Conservation (phyloP, 92 coral and sea anemone species). For the Chrysogorgia sp. region DNA sequence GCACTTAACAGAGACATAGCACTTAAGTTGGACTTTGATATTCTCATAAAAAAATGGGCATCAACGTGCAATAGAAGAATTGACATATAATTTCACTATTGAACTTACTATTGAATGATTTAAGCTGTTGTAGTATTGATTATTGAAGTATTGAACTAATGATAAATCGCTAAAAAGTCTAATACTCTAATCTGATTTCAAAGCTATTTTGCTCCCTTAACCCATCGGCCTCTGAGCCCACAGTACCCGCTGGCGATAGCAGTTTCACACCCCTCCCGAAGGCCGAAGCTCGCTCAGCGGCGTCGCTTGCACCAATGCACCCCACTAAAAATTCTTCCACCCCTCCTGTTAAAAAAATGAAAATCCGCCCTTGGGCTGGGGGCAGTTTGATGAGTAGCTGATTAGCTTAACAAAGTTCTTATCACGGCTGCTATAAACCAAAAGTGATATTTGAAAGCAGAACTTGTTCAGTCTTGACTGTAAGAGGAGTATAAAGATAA, state of each 20-base stretch:
- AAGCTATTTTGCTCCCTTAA: background rate
- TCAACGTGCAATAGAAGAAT: slow-evolving; percentile 16
- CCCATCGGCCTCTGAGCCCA: too few relatives aligned
- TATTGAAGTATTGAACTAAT: too few relatives aligned
- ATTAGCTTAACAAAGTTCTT: too few relatives aligned
- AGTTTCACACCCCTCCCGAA: background rate
- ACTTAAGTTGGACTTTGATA: slow-evolving; percentile 8
- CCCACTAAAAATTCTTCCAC: slow-evolving; percentile 8
- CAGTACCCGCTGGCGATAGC: slow-evolving; percentile 3
- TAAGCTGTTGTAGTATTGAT: background rate
- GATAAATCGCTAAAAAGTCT: slow-evolving; percentile 10
- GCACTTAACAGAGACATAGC: slow-evolving; percentile 32
- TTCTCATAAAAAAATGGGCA: slow-evolving; percentile 3
- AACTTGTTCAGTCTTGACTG: too few relatives aligned
- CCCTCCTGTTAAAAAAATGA: slow-evolving; percentile 28
- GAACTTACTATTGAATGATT: too few relatives aligned
- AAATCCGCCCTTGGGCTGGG: slow-evolving; percentile 28
- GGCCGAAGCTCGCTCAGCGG: background rate
- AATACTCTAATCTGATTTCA: slow-evolving; percentile 2
- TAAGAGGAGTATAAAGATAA: too few relatives aligned
- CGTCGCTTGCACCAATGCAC: background rate
- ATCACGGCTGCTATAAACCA: too few relatives aligned
- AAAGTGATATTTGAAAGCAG: too few relatives aligned
- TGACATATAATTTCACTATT: background rate
- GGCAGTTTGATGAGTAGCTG: too few relatives aligned